Evolutionary conservation across 2,888 invertebrate species (phyloP).

Genomic region (Mechanitis messenoides): DNA sequence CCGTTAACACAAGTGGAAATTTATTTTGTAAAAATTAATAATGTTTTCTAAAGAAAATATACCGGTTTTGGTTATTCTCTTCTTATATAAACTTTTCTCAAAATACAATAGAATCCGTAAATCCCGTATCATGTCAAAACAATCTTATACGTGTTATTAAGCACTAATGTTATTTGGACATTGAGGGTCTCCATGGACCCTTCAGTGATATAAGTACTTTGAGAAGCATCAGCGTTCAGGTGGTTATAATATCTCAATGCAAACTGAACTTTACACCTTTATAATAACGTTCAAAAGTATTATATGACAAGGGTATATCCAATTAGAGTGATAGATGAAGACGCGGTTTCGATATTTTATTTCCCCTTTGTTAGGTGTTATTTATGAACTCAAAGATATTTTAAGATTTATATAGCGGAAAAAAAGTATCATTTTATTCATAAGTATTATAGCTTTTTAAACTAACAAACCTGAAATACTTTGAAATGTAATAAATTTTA

Average conservation of each 20-base stretch:
- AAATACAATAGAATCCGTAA: slow-evolving; percentile 30
- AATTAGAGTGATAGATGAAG: slow-evolving; percentile 21
- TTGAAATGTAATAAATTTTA: no score
- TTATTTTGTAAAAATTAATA: not conserved
- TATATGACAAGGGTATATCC: not conserved
- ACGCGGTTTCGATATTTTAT: slow-evolving; percentile 9
- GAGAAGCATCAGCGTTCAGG: slow-evolving; percentile 17
- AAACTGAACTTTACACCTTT: not conserved
- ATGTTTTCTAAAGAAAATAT: not conserved
- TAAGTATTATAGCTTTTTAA: not conserved
- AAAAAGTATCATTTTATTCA: not conserved
- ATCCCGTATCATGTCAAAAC: slow-evolving; percentile 61
- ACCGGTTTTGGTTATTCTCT: no score
- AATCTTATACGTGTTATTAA: slow-evolving; percentile 60
- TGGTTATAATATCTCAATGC: slow-evolving; percentile 1
- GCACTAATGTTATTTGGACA: slow-evolving; percentile 52
- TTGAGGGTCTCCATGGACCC: slow-evolving; percentile 30
- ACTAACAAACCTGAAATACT: no score
- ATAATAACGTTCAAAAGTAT: slow-evolving; percentile 1
- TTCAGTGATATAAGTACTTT: slow-evolving; percentile 20
- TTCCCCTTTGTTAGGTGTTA: slow-evolving; percentile 1
- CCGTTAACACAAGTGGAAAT: not conserved
- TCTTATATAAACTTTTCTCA: no score
- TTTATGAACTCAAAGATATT: not conserved
- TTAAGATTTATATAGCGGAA: not conserved